A percentile compares a stretch with the other conserved stretches of the same genome.
Conservation (phyloP, 2,113 vertebrate genomes). For the Scomber japonicus region DNA sequence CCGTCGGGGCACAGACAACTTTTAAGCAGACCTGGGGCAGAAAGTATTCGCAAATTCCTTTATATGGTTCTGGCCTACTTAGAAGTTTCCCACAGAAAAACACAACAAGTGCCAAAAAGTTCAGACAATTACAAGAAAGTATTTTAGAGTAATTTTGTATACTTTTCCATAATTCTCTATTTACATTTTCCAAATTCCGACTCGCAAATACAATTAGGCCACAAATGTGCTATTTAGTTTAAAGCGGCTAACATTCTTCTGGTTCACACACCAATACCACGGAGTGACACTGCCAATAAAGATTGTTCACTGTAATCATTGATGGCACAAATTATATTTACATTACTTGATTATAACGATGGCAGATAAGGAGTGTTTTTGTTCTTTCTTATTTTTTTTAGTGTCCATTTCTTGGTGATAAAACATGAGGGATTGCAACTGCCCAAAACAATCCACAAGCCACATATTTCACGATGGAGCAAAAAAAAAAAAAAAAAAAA, state of each 20-base stretch:
- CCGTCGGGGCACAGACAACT: conserved; percentile 35
- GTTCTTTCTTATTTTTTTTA: not conserved
- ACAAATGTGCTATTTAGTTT: conserved; percentile 34
- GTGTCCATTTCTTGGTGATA: conserved; percentile 12
- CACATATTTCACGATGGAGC: conserved; percentile 1
- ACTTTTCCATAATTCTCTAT: conserved; percentile 37
- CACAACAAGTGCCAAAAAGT: conserved; percentile 31
- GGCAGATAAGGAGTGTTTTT: conserved; percentile 43
- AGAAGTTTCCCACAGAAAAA: conserved; percentile 44
- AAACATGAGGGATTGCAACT: conserved; percentile 34
- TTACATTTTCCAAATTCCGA: not conserved
- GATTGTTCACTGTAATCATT: conserved; percentile 32
- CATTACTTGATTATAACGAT: conserved; percentile 27
- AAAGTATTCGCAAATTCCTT: conserved; percentile 52
- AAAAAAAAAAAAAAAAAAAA: conserved; percentile 20
- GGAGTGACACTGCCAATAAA: conserved; percentile 28
- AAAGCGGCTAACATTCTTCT: conserved; percentile 6
- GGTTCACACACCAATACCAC: conserved; percentile 21
- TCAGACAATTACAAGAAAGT: conserved; percentile 39
- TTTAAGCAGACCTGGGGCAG: conserved; percentile 48
- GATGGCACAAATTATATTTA: conserved; percentile 55
- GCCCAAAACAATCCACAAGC: conserved; percentile 35
- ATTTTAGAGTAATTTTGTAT: conserved; percentile 32
- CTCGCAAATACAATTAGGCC: conserved; percentile 36
- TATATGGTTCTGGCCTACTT: conserved; percentile 49